phyloP scores from a whole-genome alignment of 2,888 invertebrate genomes.

The Aphrophora alni region DNA sequence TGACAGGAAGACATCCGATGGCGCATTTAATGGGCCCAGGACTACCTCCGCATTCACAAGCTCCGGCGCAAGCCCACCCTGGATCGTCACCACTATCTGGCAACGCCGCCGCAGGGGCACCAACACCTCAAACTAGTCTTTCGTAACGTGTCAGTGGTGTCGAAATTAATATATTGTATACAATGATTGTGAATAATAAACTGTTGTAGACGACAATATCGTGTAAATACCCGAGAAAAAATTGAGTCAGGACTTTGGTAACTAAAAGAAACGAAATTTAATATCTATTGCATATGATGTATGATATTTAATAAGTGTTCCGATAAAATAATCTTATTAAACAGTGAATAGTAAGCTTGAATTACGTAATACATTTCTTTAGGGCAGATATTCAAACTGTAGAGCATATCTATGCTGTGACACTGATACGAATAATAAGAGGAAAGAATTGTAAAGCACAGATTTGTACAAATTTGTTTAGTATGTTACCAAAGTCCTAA shows the following conservation, averaged over 20 bases:
- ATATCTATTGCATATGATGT: no score
- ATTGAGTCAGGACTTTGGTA: background rate
- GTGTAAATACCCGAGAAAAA: background rate
- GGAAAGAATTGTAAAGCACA: no score
- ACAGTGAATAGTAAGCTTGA: no score
- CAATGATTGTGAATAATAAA: background rate
- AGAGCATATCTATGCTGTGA: no score
- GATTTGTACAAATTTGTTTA: background rate
- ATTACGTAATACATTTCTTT: no score
- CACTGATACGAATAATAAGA: no score
- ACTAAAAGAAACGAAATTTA: background rate
- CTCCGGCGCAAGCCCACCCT: slow-evolving; percentile 27
- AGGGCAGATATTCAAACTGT: no score
- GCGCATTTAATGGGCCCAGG: slow-evolving; percentile 50
- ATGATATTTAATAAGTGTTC: no score
- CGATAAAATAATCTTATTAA: no score
- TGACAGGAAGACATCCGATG: slow-evolving; percentile 61
- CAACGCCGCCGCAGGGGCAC: slow-evolving; percentile 36
- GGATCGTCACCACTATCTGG: slow-evolving; percentile 40
- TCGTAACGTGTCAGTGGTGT: slow-evolving; percentile 25
- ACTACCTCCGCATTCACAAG: slow-evolving; percentile 30
- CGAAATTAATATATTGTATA: background rate
- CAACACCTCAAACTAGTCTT: slow-evolving; percentile 37
- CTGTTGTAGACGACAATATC: background rate
- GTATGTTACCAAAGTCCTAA: background rate